Percentiles rank a stretch among this genome's conserved stretches.
phyloP scores from a whole-genome alignment of 2,113 vertebrate species.

The Salminus brasiliensis region DNA sequence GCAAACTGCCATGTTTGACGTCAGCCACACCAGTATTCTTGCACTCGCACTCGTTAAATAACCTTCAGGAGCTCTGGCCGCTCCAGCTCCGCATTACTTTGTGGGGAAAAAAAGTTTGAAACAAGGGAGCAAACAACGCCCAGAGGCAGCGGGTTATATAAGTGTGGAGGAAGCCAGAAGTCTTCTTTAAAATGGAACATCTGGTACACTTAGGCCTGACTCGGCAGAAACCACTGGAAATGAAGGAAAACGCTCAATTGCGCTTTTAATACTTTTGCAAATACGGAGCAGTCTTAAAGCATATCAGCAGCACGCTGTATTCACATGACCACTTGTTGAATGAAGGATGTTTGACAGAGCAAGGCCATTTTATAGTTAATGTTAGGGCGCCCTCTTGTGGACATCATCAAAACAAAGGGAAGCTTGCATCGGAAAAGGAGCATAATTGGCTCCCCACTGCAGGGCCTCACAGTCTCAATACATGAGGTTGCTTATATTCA shows the following conservation, averaged over 20 bases:
- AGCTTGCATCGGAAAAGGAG: neutral
- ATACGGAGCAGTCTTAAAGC: neutral
- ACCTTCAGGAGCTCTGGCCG: constrained; percentile 4
- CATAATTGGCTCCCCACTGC: neutral
- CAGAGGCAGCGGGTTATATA: constrained; percentile 45
- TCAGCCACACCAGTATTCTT: neutral
- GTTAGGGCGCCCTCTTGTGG: constrained; percentile 44
- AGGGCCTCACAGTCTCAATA: neutral
- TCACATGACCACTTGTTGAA: constrained; percentile 18
- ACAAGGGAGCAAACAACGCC: constrained; percentile 40
- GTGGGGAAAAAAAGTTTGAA: constrained; percentile 45
- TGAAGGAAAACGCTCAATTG: constrained; percentile 6
- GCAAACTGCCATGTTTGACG: neutral
- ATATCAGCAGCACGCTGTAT: neutral
- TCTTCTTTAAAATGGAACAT: constrained; percentile 40
- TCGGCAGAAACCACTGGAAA: constrained; percentile 39
- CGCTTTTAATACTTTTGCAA: neutral
- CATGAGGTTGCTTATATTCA: neutral
- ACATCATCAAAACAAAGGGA: neutral
- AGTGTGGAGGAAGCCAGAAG: constrained; percentile 35
- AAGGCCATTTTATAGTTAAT: neutral
- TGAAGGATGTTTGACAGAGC: neutral
- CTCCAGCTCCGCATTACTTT: constrained; percentile 18
- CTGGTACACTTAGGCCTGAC: constrained; percentile 37
- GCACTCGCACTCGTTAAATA: constrained; percentile 14